Conservation (phyloP, 2,797 vertebrate genomes). For the Octomys mimax region DNA sequence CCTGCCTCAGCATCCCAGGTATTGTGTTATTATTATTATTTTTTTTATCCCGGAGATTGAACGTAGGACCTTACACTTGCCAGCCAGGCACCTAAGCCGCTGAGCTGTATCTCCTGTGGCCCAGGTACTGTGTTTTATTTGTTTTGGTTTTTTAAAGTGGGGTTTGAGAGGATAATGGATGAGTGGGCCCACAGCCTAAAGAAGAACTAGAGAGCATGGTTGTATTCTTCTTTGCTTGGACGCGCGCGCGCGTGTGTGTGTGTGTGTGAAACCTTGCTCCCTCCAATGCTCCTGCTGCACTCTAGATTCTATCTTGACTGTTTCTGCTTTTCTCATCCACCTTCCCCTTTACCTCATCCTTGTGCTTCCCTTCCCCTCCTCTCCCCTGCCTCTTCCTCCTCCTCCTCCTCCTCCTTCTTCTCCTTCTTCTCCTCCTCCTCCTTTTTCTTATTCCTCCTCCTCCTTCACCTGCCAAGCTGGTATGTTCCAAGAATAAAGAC, state of each 20-base stretch:
- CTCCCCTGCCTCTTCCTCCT: background rate
- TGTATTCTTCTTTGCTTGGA: background rate
- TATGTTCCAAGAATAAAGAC: background rate
- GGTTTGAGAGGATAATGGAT: background rate
- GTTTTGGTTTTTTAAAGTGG: background rate
- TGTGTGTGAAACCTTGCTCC: background rate
- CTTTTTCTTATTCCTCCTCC: background rate
- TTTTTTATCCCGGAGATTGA: too few relatives aligned
- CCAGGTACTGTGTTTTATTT: background rate
- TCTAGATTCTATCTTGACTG: too few relatives aligned
- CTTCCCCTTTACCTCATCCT: background rate
- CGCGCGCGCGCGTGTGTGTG: background rate
- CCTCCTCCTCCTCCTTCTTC: background rate
- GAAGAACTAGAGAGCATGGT: background rate
- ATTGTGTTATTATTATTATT: background rate
- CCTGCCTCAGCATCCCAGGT: background rate
- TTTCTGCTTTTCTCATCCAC: background rate
- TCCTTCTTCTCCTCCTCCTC: background rate
- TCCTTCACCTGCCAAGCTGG: background rate
- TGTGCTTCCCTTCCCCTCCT: background rate
- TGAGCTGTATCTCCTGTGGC: background rate
- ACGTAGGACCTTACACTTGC: too few relatives aligned
- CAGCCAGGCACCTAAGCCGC: too few relatives aligned
- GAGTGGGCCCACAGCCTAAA: too few relatives aligned
- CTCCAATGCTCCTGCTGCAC: background rate